phyloP scores from a whole-genome alignment of 2,888 invertebrate species.

The Microplitis manilae region DNA sequence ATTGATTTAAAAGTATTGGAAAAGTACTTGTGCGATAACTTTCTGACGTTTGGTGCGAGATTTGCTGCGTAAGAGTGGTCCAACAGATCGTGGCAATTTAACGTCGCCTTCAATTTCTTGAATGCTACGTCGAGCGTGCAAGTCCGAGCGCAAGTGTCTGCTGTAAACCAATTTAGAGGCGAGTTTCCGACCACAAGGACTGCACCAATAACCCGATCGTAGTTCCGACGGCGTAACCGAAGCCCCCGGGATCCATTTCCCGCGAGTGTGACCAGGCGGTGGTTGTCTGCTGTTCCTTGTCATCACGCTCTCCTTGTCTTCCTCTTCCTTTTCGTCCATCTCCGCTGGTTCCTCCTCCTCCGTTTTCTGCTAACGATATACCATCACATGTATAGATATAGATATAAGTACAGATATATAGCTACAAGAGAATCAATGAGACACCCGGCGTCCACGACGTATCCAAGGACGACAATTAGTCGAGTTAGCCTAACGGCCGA shows the following conservation, averaged over 20 bases:
- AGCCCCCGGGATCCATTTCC: slow-evolving; percentile 86
- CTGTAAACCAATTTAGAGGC: slow-evolving; percentile 84
- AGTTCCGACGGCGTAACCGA: slow-evolving; percentile 54
- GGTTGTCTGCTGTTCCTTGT: slow-evolving; percentile 71
- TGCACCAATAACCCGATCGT: slow-evolving; percentile 83
- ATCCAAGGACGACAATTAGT: slow-evolving; percentile 55
- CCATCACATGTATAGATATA: not conserved
- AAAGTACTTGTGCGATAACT: slow-evolving; percentile 47
- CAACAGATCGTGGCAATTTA: slow-evolving; percentile 52
- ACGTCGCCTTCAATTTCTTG: slow-evolving; percentile 76
- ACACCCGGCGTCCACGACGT: slow-evolving; percentile 30
- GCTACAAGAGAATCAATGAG: slow-evolving; percentile 23
- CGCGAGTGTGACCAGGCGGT: slow-evolving; percentile 81
- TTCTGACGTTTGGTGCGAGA: slow-evolving; percentile 46
- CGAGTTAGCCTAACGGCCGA: slow-evolving; percentile 52
- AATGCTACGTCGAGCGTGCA: slow-evolving; percentile 74
- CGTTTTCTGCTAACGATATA: slow-evolving; percentile 51
- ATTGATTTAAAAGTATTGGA: not conserved
- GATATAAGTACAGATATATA: not conserved
- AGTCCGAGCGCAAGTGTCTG: slow-evolving; percentile 82
- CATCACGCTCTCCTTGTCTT: slow-evolving; percentile 18
- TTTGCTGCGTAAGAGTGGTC: slow-evolving; percentile 45
- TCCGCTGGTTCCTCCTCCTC: slow-evolving; percentile 59
- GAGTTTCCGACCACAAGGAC: slow-evolving; percentile 83
- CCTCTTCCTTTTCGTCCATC: slow-evolving; percentile 27